These are phyloP conservation scores for Varecia variegata DNA, from an alignment of 2,797 vertebrate genomes.

Conservation along the genomic window DNA sequence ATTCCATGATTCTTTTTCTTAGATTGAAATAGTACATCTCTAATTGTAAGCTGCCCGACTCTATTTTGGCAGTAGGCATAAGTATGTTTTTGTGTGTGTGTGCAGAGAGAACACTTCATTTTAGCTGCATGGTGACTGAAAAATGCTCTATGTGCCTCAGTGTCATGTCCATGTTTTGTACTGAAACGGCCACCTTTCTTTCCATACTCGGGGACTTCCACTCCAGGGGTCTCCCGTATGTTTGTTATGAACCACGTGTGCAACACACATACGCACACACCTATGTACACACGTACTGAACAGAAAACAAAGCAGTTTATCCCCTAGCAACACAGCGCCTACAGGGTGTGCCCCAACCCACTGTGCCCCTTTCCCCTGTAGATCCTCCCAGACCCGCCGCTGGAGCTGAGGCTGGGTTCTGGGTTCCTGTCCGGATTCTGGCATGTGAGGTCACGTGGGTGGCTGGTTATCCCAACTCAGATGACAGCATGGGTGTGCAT, in stretches of 20 bases:
- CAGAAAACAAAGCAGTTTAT: fast-evolving
- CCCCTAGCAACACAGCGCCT: background rate
- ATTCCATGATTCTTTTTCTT: background rate
- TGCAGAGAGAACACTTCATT: background rate
- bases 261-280: background rate
- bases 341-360: background rate
- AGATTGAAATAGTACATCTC: background rate
- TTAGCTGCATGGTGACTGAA: background rate
- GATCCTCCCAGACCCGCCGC: background rate
- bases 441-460: fast-evolving
- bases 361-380: background rate
- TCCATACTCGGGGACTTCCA: background rate
- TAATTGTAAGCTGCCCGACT: background rate
- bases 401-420: background rate
- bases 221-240: background rate
- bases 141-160: fast-evolving
- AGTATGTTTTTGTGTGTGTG: no score
- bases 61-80: background rate
- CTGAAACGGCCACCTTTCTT: background rate
- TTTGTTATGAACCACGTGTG: background rate
- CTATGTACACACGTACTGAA: background rate
- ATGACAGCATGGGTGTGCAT: background rate
- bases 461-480: background rate
- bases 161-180: background rate
- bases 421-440: background rate